Evolutionary conservation across 2,888 invertebrate genomes (phyloP).

Genomic region (Bruchidius siliquastri): DNA sequence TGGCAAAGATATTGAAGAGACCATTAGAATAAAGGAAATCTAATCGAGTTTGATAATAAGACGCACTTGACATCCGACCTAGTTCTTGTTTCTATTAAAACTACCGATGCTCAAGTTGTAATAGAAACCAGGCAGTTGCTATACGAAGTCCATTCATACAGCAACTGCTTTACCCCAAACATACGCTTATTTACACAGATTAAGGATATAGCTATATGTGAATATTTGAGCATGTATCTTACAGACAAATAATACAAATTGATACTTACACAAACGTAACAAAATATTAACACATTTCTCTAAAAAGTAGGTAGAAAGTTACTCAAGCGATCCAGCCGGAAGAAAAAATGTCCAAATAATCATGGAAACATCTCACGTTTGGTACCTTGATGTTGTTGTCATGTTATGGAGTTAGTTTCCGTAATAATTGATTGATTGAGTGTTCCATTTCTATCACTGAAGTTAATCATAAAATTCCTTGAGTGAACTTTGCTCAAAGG

Average conservation of each 20-base stretch:
- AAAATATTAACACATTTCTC: slow-evolving; percentile 1
- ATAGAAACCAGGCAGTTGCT: slow-evolving; percentile 35
- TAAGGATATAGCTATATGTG: slow-evolving; percentile 8
- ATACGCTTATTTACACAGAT: slow-evolving; percentile 14
- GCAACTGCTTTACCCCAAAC: slow-evolving; percentile 33
- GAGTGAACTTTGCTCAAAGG: no score
- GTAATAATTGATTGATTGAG: no score
- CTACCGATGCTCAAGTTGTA: slow-evolving; percentile 26
- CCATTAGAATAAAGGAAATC: no score
- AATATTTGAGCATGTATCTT: slow-evolving; percentile 21
- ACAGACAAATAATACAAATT: slow-evolving; percentile 18
- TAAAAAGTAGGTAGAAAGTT: neutral
- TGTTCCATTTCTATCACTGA: no score
- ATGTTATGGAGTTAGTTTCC: no score
- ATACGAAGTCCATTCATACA: slow-evolving; percentile 38
- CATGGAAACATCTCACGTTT: neutral
- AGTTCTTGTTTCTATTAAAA: slow-evolving; percentile 20
- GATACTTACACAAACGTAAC: slow-evolving; percentile 8
- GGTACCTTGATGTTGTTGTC: no score
- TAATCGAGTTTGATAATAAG: no score
- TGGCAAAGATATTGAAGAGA: no score
- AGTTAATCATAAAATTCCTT: no score
- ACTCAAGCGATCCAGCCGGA: neutral
- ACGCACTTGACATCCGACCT: neutral
- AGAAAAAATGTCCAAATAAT: neutral